Base-by-base conservation (phyloP, 1,140 invertebrate genomes). In the Parasteatoda tepidariorum region DNA sequence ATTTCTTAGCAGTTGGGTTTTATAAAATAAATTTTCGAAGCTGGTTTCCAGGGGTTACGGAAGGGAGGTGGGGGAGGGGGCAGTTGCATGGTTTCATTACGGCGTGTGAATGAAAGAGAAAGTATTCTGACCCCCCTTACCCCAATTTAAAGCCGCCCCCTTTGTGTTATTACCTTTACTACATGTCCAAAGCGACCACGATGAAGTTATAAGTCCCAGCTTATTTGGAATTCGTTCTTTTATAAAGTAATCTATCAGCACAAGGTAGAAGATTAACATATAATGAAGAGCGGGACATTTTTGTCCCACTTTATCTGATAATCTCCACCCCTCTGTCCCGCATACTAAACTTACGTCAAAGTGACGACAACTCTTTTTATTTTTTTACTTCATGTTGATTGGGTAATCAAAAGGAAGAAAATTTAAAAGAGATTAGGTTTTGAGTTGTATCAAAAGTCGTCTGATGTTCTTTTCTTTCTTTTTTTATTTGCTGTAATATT, bases 21-120 rank as follows among this genome's bases (percentile, higher is more conserved):
- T 79, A 79, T 79, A 79, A 79, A 79, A 79, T 79, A 79, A 79
- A 79, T 79, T 79, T 79, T 79, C 74, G 64, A 34, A 11, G 61
- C 13, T 57, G 22, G 73, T 75, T 61, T 61, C 73, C 70, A 62
- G 73, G 34, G 57, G 76, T 64, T 55, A 57, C 76, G n/a, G n/a
- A 11, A 38, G 15, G 7, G 24, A 33, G 33, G 74, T 34, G 24
- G 33, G 74, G 30, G 61, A 28, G 61, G 24, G 18, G 57, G 57
- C 18, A 59, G 24, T n/a, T 18, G 34, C 74, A 66, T 31, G 61
- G 59, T 78, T 78, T 78, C 74, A 78, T 78, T 78, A 78, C 74
- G 28, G 70, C 48, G 55, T 41, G 74, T 38, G 59, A 62, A 61
- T 78, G 59, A 33, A 18, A 9, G 11, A 24, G 34, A 22, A 30